phyloP scores from a whole-genome alignment of 2,888 invertebrate genomes.

The Bombylius discolor region DNA sequence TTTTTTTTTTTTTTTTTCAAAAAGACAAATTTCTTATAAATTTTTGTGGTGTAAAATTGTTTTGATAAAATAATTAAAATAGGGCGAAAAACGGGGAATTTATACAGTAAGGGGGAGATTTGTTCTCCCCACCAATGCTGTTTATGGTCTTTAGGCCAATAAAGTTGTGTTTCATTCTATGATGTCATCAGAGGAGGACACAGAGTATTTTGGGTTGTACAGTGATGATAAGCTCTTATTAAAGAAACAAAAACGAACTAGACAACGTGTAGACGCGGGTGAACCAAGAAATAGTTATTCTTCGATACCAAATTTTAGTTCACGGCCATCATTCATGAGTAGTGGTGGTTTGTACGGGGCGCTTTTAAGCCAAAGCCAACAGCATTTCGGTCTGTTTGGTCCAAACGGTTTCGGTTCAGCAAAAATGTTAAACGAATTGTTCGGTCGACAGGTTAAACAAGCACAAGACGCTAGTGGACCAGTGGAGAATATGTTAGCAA shows the following conservation, averaged over 20 bases:
- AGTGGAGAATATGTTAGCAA: slow-evolving; percentile 37
- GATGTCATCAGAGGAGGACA: slow-evolving; percentile 96
- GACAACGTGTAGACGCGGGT: slow-evolving; percentile 93
- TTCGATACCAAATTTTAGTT: slow-evolving; percentile 62
- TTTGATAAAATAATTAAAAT: slow-evolving; percentile 6
- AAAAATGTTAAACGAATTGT: slow-evolving; percentile 83
- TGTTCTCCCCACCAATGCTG: slow-evolving; percentile 16
- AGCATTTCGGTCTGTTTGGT: slow-evolving; percentile 67
- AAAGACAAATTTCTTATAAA: no score
- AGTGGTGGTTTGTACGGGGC: slow-evolving; percentile 78
- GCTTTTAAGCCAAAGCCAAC: slow-evolving; percentile 67
- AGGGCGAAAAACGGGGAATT: slow-evolving; percentile 15
- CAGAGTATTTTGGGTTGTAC: slow-evolving; percentile 86
- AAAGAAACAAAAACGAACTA: slow-evolving; percentile 86
- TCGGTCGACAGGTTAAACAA: slow-evolving; percentile 67
- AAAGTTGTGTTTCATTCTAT: slow-evolving; percentile 67
- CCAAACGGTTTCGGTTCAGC: slow-evolving; percentile 75
- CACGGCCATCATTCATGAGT: slow-evolving; percentile 69
- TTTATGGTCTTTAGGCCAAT: slow-evolving; percentile 56
- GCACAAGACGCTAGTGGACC: slow-evolving; percentile 45
- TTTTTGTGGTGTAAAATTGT: no score
- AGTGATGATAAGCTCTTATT: slow-evolving; percentile 80
- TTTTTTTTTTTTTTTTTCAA: background rate
- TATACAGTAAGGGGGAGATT: slow-evolving; percentile 13
- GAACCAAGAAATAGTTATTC: slow-evolving; percentile 90